Conservation (phyloP, 2,113 vertebrate genomes). For the Myiopsitta monachus region DNA sequence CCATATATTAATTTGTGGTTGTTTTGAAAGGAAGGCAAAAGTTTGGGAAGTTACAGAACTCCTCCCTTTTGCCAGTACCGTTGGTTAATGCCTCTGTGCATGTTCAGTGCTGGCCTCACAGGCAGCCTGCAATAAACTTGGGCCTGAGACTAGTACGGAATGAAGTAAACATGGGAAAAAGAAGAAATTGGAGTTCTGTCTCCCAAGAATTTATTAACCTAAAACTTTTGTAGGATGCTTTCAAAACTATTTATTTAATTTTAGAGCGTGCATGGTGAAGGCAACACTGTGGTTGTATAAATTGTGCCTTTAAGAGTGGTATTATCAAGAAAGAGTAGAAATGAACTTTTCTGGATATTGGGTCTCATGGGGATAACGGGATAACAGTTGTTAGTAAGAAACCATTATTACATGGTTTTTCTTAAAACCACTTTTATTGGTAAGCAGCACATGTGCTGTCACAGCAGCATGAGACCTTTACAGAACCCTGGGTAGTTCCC, state of each 20-base stretch:
- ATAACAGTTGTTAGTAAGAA: not conserved
- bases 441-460: not conserved
- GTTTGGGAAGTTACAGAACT: not conserved
- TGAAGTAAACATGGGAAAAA: not conserved
- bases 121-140: not conserved
- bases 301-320: not conserved
- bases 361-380: not conserved
- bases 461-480: not conserved
- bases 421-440: not conserved
- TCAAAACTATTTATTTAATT: not conserved
- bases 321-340: not conserved
- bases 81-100: not conserved
- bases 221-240: not conserved
- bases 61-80: not conserved
- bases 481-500: not conserved
- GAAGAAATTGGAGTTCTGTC: not conserved
- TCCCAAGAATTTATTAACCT: accelerated
- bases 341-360: not conserved
- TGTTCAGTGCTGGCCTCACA: accelerated
- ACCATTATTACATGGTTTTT: not conserved
- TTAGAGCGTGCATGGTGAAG: accelerated
- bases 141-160: not conserved
- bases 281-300: accelerated
- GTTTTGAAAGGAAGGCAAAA: not conserved
- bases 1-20: not conserved